Evolutionary conservation across 2,113 vertebrate species (phyloP).

Genomic region (Anguilla rostrata): DNA sequence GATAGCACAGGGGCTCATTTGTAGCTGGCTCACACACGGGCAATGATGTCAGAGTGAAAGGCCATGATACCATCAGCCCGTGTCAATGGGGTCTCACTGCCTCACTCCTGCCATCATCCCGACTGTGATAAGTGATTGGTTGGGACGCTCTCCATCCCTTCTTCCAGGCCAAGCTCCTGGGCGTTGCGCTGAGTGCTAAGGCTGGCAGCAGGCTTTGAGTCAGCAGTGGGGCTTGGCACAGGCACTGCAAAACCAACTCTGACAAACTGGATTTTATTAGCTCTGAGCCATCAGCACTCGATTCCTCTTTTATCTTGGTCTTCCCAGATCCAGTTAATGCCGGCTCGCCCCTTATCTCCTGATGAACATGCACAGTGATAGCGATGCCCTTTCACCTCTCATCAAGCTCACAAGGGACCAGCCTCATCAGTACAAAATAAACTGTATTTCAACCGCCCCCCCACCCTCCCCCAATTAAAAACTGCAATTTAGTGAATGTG

Average conservation of each 20-base stretch:
- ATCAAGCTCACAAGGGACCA: neutral
- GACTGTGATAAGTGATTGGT: neutral
- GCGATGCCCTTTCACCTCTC: neutral
- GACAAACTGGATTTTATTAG: neutral
- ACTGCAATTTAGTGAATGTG: neutral
- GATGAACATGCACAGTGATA: neutral
- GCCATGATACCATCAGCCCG: neutral
- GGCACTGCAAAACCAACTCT: constrained; percentile 1
- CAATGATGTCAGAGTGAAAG: neutral
- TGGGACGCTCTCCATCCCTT: neutral
- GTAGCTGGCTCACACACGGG: neutral
- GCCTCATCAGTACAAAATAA: neutral
- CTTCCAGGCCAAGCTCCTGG: neutral
- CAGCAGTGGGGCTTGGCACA: neutral
- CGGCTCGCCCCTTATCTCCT: neutral
- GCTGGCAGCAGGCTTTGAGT: neutral
- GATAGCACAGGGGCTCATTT: neutral
- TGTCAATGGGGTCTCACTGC: neutral
- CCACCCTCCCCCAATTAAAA: neutral
- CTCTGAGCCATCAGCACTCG: neutral
- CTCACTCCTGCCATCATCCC: neutral
- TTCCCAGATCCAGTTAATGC: neutral
- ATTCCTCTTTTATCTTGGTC: neutral
- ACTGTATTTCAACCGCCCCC: neutral
- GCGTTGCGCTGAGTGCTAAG: neutral